phyloP scores from a whole-genome alignment of 2,113 vertebrate species.

The Pipra filicauda region DNA sequence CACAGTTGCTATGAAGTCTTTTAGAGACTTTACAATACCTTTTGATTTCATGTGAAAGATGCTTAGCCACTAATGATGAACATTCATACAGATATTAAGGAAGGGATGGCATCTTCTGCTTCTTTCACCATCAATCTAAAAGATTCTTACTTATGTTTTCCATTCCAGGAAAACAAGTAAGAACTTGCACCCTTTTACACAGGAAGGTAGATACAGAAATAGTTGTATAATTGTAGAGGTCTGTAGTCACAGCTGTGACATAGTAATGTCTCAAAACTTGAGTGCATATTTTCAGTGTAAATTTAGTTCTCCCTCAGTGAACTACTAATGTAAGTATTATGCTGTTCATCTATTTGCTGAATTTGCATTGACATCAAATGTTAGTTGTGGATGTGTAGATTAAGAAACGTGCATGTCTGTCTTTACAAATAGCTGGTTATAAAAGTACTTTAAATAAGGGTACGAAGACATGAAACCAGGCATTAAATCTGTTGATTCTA shows the following conservation, averaged over 20 bases:
- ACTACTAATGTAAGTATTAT: background rate
- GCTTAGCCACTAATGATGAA: background rate
- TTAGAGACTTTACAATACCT: background rate
- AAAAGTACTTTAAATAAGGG: background rate
- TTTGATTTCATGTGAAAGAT: background rate
- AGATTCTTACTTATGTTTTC: background rate
- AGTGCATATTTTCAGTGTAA: background rate
- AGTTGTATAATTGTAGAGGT: background rate
- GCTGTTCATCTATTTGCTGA: background rate
- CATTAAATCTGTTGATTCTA: background rate
- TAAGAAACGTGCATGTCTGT: background rate
- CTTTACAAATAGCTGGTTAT: background rate
- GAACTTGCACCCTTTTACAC: background rate
- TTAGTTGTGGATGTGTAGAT: background rate
- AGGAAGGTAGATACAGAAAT: background rate
- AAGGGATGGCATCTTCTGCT: background rate
- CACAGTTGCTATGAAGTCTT: background rate
- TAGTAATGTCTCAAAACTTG: background rate
- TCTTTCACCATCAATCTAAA: background rate
- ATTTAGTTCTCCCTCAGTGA: background rate
- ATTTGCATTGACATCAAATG: background rate
- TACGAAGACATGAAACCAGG: background rate
- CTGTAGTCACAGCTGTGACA: background rate
- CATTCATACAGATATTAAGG: background rate
- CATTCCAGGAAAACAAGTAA: background rate